Conservation (phyloP, 1,140 invertebrate species). For the Drosophila micromelanica region DNA sequence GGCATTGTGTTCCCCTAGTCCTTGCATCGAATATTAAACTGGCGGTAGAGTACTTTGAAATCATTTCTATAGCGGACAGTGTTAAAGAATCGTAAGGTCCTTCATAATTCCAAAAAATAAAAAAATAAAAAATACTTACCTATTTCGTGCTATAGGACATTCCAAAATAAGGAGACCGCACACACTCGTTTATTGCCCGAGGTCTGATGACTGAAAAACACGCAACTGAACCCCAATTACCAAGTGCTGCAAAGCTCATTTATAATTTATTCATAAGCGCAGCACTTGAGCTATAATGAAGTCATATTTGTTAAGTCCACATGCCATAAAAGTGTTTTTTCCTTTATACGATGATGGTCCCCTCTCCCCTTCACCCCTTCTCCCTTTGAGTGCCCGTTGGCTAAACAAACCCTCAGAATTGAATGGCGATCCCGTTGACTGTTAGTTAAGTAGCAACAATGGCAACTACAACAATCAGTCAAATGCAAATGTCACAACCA, state of each 20-base stretch:
- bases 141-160: conserved; percentile 7
- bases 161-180: conserved; percentile 30
- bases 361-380: background rate
- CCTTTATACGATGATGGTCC: conserved; percentile 13
- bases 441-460: conserved; percentile 70
- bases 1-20: conserved; percentile 51
- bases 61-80: conserved; percentile 42
- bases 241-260: conserved; percentile 67
- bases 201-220: conserved; percentile 69
- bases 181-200: conserved; percentile 41
- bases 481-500: conserved; percentile 84
- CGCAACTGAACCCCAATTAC: conserved; percentile 45
- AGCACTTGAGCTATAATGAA: conserved; percentile 64
- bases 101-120: conserved; percentile 16
- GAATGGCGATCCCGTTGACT: conserved; percentile 9
- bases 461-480: conserved; percentile 79
- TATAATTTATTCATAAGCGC: conserved; percentile 70
- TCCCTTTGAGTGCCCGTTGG: background rate
- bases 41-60: conserved; percentile 68
- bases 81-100: conserved; percentile 17
- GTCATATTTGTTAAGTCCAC: conserved; percentile 75
- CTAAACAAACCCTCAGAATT: conserved; percentile 57
- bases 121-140: conserved; percentile 23
- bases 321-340: conserved; percentile 43
- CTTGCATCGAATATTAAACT: conserved; percentile 21